These are phyloP conservation scores for Myodes glareolus DNA, from an alignment of 2,113 vertebrate species.

Conservation along the genomic window DNA sequence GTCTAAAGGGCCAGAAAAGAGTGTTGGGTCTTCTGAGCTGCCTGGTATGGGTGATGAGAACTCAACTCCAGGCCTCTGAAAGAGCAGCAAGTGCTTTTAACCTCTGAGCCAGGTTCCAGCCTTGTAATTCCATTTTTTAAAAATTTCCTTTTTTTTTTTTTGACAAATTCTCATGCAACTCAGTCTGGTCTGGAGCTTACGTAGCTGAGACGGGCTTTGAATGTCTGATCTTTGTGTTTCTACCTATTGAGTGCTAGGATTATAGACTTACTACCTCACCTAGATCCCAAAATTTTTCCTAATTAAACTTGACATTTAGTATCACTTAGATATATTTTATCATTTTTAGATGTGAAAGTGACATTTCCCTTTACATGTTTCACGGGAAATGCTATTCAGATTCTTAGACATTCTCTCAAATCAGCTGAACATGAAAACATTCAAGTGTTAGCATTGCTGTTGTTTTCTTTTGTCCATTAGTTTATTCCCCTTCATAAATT, in stretches of 20 bases:
- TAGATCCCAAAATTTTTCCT: not conserved
- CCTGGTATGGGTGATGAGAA: not conserved
- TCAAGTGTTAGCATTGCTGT: slow-evolving; percentile 16
- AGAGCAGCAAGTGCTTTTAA: not conserved
- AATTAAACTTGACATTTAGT: slow-evolving; percentile 26
- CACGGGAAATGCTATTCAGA: not conserved
- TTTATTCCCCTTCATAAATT: not conserved
- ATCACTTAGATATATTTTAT: slow-evolving; percentile 14
- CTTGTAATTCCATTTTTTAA: not conserved
- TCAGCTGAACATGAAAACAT: slow-evolving; percentile 10
- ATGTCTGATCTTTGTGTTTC: not conserved
- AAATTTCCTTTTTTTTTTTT: not conserved
- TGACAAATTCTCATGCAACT: not conserved
- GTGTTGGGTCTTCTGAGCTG: not conserved
- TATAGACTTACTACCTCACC: not conserved
- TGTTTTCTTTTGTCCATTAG: not conserved
- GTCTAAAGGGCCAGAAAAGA: not conserved
- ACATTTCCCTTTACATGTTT: slow-evolving; percentile 49
- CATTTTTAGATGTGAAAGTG: slow-evolving; percentile 24
- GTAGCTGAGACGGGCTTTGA: not conserved
- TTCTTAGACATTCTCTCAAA: not conserved
- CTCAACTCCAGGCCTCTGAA: not conserved
- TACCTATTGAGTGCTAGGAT: not conserved
- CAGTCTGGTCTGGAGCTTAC: not conserved
- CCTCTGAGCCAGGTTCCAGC: not conserved